Percentiles rank a stretch among this genome's conserved stretches.
phyloP scores from a whole-genome alignment of 2,797 vertebrate genomes.

The Huso huso region DNA sequence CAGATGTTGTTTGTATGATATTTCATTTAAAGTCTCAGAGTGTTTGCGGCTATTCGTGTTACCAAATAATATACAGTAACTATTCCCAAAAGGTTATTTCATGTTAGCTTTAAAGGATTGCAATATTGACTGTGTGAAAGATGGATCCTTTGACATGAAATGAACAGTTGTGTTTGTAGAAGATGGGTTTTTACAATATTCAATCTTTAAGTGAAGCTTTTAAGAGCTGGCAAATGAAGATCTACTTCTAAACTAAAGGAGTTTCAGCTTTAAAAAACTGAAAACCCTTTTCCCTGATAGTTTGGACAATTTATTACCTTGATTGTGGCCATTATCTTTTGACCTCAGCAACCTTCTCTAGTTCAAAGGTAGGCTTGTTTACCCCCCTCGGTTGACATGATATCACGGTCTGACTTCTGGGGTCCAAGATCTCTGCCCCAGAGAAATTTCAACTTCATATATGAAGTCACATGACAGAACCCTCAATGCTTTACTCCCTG shows the following conservation, averaged over 20 bases:
- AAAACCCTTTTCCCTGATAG: background rate
- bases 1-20: too few species aligned
- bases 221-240: too few species aligned
- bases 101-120: too few species aligned
- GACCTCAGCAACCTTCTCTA: background rate
- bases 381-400: conserved; percentile 8
- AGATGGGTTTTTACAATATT: too few species aligned
- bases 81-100: too few species aligned
- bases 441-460: conserved; percentile 21
- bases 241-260: background rate
- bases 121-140: too few species aligned
- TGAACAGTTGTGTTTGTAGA: too few species aligned
- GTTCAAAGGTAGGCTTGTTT: conserved; percentile 17
- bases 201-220: too few species aligned
- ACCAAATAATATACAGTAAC: too few species aligned
- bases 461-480: conserved; percentile 13
- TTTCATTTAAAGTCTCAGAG: too few species aligned
- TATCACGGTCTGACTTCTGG: conserved; percentile 4
- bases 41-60: too few species aligned
- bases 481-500: background rate
- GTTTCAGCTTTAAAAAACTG: background rate
- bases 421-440: conserved; percentile 14
- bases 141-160: too few species aligned
- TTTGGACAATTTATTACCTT: conserved; percentile 6
- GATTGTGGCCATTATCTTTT: conserved; percentile 13